These are phyloP conservation scores for Ptyas mucosa DNA, from an alignment of 2,113 vertebrate genomes.

Conservation along the genomic window DNA sequence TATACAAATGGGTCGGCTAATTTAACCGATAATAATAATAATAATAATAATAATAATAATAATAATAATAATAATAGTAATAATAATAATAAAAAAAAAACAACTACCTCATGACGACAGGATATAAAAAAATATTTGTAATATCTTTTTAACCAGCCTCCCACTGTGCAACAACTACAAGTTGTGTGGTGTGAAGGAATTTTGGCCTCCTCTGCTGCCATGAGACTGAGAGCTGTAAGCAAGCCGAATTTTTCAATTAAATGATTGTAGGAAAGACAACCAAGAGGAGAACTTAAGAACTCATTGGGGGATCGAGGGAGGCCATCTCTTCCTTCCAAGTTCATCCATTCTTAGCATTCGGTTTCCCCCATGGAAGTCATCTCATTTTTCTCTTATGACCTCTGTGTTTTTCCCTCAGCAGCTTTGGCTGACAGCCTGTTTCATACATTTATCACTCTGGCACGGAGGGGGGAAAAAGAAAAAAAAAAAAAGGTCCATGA, in stretches of 20 bases:
- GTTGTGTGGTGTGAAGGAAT: constrained; percentile 23
- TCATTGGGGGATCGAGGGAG: constrained; percentile 27
- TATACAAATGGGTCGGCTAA: not conserved
- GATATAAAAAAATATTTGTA: not conserved
- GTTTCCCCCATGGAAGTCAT: constrained; percentile 24
- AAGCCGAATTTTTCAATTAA: constrained; percentile 53
- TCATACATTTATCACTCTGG: constrained; percentile 53
- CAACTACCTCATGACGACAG: not conserved
- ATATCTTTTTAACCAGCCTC: not conserved
- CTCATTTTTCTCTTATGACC: constrained; percentile 50
- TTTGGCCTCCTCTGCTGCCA: not conserved
- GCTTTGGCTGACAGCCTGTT: constrained; percentile 39
- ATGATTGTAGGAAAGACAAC: constrained; percentile 18
- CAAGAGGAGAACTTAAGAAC: constrained; percentile 34
- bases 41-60: too few relatives aligned
- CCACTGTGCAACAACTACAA: not conserved
- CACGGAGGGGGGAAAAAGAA: not conserved
- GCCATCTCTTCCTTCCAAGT: constrained; percentile 34
- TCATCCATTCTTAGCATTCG: constrained; percentile 41
- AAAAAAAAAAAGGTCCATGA: constrained; percentile 23
- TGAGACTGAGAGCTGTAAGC: constrained; percentile 1
- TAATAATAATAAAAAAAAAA: too few relatives aligned
- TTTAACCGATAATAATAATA: constrained; percentile 5
- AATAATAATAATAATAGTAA: too few relatives aligned
- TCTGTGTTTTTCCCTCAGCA: constrained; percentile 47